Base-by-base conservation (phyloP, 2,113 vertebrate species). In the Diphyllodes magnificus region DNA sequence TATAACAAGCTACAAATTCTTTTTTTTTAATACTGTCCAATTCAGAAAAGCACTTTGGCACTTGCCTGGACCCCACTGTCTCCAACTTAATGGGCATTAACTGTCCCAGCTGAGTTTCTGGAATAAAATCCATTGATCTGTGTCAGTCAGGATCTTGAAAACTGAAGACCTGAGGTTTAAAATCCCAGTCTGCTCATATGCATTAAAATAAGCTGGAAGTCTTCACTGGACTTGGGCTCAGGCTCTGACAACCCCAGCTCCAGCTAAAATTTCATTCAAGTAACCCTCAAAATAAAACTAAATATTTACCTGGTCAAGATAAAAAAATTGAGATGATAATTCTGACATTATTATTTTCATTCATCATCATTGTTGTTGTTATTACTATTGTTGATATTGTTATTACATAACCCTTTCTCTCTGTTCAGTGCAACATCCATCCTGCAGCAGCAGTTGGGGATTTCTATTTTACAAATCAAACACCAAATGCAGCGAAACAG, bases 71-170 rank as follows among this genome's bases (percentile, higher is more conserved):
- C 63, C 61, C 15, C 53, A 56, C 40, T 53, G 87, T 44, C 90
- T 95, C 78, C 35, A 79, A 11, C 39, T 59, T 75, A 84, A 84
- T 39, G n/a, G 69, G 47, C 72, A 92, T 96, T 95, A 94, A 51
- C 64, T 88, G 45, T 54, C 72, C 54, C 83, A 84, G 13, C 35
- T 82, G 73, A 88, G 51, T 89, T 88, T 71, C 72, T 78, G 35
- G 75, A 93, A 83, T 64, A 87, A 93, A 86, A 86, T 56, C 40
- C 83, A 89, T 86, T 68, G 88, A 75, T 82, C 81, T 91, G 49
- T 91, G 88, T 87, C 88, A 93, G 51, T 88, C 86, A 95, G 81
- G 81, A 64, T 71, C 89, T 64, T 49, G 61, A 91, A 91, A 89
- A 89, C n/a, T 85, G 94, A 86, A 93, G 53, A 51, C 28, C 37